Conservation (phyloP, 2,888 invertebrate genomes). For the Brachyptera putata region DNA sequence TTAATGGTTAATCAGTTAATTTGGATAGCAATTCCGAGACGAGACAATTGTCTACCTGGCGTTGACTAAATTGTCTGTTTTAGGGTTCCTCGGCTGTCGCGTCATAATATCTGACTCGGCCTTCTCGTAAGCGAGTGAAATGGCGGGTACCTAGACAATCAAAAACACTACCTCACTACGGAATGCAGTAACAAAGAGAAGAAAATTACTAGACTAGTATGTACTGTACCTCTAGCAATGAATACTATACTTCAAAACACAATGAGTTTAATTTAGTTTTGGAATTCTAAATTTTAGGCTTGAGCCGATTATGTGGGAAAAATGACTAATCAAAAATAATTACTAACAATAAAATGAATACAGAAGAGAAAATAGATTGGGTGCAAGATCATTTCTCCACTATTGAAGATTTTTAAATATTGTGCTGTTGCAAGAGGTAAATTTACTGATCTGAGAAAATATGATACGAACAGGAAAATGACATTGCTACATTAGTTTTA, state of each 20-base stretch:
- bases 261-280: neutral
- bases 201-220: constrained; percentile 2
- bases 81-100: constrained; percentile 50
- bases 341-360: neutral
- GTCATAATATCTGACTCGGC: constrained; percentile 56
- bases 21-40: neutral
- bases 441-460: too few species aligned
- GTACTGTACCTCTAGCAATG: too few species aligned
- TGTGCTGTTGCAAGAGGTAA: too few species aligned
- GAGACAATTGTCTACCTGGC: constrained; percentile 43
- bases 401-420: too few species aligned
- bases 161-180: constrained; percentile 12
- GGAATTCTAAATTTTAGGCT: neutral
- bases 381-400: neutral
- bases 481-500: neutral
- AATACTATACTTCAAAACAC: neutral
- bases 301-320: neutral
- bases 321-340: neutral
- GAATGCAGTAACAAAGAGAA: neutral
- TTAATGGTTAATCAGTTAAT: neutral
- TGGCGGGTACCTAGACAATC: constrained; percentile 47
- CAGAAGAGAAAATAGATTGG: neutral
- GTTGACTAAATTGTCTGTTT: constrained; percentile 53
- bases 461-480: neutral
- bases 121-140: constrained; percentile 53